Conservation (phyloP, 2,113 vertebrate species). For the Jacana jacana region DNA sequence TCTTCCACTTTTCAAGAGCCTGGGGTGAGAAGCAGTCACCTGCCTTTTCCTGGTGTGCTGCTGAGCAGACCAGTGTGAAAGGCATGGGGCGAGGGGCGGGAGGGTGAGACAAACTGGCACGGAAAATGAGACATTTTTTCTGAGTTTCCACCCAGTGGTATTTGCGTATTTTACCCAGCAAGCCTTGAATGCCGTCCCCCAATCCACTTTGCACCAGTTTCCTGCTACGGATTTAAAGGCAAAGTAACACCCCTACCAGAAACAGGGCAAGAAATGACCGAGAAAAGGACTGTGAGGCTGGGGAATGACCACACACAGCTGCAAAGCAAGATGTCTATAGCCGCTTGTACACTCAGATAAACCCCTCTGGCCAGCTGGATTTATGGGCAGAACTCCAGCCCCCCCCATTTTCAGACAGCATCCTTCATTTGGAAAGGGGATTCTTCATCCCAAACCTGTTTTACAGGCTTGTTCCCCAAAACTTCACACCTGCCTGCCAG, state of each 20-base stretch:
- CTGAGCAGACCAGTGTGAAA: not conserved
- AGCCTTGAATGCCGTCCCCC: slow-evolving; percentile 1
- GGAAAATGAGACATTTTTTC: not conserved
- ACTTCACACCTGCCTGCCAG: not conserved
- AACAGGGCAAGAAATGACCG: not conserved
- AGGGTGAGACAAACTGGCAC: not conserved
- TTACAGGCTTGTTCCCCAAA: not conserved
- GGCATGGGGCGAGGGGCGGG: not conserved
- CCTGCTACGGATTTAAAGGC: not conserved
- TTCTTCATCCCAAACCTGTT: slow-evolving; percentile 44
- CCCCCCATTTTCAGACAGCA: not conserved
- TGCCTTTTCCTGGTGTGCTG: not conserved
- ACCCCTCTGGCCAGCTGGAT: not conserved
- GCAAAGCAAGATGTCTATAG: not conserved
- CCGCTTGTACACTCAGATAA: not conserved
- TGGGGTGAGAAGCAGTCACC: not conserved
- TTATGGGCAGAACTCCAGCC: not conserved
- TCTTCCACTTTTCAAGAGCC: not conserved
- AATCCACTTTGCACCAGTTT: not conserved
- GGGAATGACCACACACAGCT: not conserved
- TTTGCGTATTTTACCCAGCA: not conserved
- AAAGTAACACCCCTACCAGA: not conserved
- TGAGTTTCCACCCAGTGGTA: not conserved
- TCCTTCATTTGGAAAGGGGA: not conserved
- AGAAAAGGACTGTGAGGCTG: not conserved